These are phyloP conservation scores for Aphidoletes aphidimyza DNA, from an alignment of 2,888 invertebrate genomes.

Conservation along the genomic window DNA sequence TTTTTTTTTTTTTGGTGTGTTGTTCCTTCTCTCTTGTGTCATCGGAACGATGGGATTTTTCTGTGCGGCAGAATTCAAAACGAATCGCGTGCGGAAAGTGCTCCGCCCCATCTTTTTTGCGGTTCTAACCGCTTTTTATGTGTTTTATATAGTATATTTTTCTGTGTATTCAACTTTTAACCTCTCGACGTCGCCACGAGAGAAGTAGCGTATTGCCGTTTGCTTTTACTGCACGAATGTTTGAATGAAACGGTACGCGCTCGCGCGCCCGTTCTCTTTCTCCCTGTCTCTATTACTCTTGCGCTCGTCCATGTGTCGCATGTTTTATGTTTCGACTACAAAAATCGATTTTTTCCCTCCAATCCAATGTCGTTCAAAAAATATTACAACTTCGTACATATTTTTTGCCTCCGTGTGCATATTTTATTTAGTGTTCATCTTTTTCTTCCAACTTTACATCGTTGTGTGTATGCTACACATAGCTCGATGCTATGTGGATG, in stretches of 20 bases:
- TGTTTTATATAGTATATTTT: constrained; percentile 23
- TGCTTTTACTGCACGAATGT: background rate
- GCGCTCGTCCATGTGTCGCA: background rate
- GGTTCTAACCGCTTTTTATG: constrained; percentile 42
- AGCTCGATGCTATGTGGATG: background rate
- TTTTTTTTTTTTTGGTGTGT: background rate
- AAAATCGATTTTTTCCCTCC: constrained; percentile 48
- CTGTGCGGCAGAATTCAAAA: background rate
- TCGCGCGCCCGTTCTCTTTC: background rate
- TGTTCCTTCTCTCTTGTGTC: background rate
- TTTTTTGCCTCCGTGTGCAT: constrained; percentile 3
- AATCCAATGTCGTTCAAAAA: constrained; percentile 36
- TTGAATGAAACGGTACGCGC: background rate
- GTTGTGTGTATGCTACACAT: background rate
- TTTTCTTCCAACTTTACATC: background rate
- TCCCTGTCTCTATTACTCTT: background rate
- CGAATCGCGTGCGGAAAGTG: constrained; percentile 32
- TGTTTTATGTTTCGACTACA: background rate
- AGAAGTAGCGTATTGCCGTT: background rate
- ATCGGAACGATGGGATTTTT: background rate
- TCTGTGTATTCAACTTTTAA: constrained; percentile 14
- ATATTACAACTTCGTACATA: constrained; percentile 14
- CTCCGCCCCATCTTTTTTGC: constrained; percentile 45
- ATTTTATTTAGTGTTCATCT: constrained; percentile 3
- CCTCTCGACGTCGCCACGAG: constrained; percentile 26